Base-by-base conservation (phyloP, 2,113 vertebrate species). In the Cebidichthys violaceus region DNA sequence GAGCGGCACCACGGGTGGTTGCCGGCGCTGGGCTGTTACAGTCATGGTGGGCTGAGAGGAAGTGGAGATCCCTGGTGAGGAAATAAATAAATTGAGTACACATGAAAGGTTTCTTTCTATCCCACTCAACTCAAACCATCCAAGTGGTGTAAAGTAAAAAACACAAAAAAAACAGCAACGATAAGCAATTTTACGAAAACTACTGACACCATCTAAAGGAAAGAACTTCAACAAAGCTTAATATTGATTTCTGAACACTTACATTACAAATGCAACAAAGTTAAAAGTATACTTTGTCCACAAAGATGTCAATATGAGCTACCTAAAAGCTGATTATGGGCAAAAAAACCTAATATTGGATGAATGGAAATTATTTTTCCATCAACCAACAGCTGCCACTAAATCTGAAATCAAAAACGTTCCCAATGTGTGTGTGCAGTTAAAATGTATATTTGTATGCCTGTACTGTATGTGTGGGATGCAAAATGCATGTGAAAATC, bases 11-110 rank as follows among this genome's bases (percentile, higher is more conserved):
- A 96, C 95, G 0, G 94, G 70, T 0, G 96, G 91, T 11, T 96
- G 96, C 1, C 94, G 94, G 88, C 96, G 96, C 90, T 96, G 96
- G 7, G 95, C 94, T 1, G 96, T 94, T 27, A 86, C 94, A 10
- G 92, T 95, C 89, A 95, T 89, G 73, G 91, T 90, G 39, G 95
- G 92, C 22, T 96, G 95, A 82, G 93, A 87, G 0, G 97, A 91
- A 35, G 94, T 90, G 10, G 95, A 89, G 89, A 98, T 94, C 29
- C 96, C 97, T 99, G 86, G 22, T 2, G 29, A 74, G 55, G 60
- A 69, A 57, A 59, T 47, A 2, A 77, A 4, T 39, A 14, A 29
- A 47, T 2, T 24, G 2, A 79, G 14, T 17, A 79, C 0, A 72
- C 0, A 22, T 20, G 0, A 17, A 15, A 10, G 15, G 13, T 64